Evolutionary conservation across 2,113 vertebrate genomes (phyloP), one percentile per base, ranked within the genome.

Genomic region (Corydoras maculifer): DNA sequence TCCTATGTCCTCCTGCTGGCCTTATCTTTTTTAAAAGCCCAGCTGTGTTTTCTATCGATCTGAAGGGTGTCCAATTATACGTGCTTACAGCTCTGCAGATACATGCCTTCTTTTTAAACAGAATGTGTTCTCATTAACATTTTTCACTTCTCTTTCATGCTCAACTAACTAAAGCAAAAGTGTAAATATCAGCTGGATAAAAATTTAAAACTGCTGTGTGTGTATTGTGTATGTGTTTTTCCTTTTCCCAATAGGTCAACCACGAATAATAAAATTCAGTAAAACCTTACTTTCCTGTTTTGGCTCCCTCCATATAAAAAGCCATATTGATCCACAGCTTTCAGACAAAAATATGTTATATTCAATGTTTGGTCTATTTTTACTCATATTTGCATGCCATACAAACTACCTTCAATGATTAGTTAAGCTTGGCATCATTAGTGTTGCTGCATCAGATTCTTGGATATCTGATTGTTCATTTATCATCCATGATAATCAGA

Each of bases 1-100:
- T 65, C 54, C 43, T 58, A 65, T 54, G 59, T 75, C 65, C 68
- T 54, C 51, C 49, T 57, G 49, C 62, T 77, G 75, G 57, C 61
- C 54, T 75, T 64, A 57, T 65, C 57, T 65, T 61, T 68, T 58
- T 62, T 10, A 14, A 74, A 79, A 62, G 53, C 49, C 68, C 72
- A 77, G 29, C 72, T 61, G 67, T 68, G 72, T 73, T 79, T 69
- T 78, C 58, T 58, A 78, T 77, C 25, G 60, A 64, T 81, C 75
- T 51, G 60, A 75, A 74, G 53, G 30, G 11, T 62, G 30, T 62
- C 55, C 62, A 77, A 73, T 80, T 78, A 76, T 66, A 50, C 69
- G 54, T 58, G 32, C 63, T 65, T 74, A 67, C 57, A 62, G 48
- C 65, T 61, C 12, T 70, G 70, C 60, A 62, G 53, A 75, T 61